Base-by-base conservation (phyloP, 2,888 invertebrate genomes). In the Patella depressa region DNA sequence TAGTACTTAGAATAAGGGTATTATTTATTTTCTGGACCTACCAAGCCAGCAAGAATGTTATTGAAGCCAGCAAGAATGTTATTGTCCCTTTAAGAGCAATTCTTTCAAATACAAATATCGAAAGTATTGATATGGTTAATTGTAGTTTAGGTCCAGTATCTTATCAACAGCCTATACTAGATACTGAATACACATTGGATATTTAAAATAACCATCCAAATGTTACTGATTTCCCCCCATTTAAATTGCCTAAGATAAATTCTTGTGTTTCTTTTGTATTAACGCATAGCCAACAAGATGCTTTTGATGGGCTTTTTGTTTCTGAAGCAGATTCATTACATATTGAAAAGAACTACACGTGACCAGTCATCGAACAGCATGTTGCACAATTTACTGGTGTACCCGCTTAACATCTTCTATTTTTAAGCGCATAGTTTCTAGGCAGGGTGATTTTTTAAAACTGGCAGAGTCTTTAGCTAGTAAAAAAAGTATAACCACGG, bases 371-470 rank as follows among this genome's bases (percentile, higher is more conserved):
- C n/a, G 4, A 72, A 45, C 45, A 45, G 53, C 11, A 72, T 53
- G 53, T 72, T 53, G 72, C 72, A 72, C 53, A 72, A 45, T 3
- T 45, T 72, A n/a, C 12, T 53, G 53, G n/a, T 72, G 34, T 29
- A 45, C 53, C 34, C 45, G 72, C 12, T 17, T 53, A 17, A 72
- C 72, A 15, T 45, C 72, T 19, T 72, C 72, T 11, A n/a, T 45
- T 57, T 11, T 45, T 53, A 45, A 53, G 72, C 72, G 72, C 19
- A 17, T 53, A 34, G 7, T 72, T 72, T 19, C 45, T 53, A 53
- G 54, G 45, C 17, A 72, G 19, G 54, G 54, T 19, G 53, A 19
- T n/a, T 72, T n/a, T 19, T 19, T 19, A 53, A 12, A 53, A 19
- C 19, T n/a, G 29, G 45, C 53, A 29, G 53, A 53, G 24, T 11